A percentile compares a stretch with the other conserved stretches of the same genome.
Evolutionary conservation across 2,888 invertebrate species (phyloP).

Genomic region (Nymphalis urticae): DNA sequence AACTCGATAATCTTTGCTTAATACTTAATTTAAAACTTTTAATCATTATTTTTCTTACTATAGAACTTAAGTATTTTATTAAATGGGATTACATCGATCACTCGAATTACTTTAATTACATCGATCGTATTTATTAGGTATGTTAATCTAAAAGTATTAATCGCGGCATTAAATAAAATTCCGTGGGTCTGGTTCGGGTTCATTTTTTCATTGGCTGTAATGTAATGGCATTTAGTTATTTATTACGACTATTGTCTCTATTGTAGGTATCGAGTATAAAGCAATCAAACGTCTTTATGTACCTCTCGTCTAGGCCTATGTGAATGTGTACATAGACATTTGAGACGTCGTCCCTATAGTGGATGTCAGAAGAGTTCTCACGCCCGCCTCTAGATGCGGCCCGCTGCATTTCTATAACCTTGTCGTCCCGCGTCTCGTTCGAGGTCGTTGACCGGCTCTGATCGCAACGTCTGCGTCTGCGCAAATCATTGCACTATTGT

Average conservation of each 20-base stretch:
- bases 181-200: background rate
- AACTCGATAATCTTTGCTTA: background rate
- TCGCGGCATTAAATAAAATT: background rate
- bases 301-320: conserved; percentile 49
- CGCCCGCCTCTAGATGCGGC: conserved; percentile 55
- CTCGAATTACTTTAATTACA: too few species aligned
- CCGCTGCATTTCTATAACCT: conserved; percentile 33
- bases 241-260: conserved; percentile 50
- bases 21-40: background rate
- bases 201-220: conserved; percentile 26
- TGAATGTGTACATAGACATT: conserved; percentile 52
- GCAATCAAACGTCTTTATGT: conserved; percentile 53
- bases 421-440: conserved; percentile 20
- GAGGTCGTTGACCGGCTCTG: conserved; percentile 27
- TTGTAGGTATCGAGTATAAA: conserved; percentile 39
- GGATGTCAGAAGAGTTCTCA: conserved; percentile 63
- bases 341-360: conserved; percentile 51
- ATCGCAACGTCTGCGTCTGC: conserved; percentile 31
- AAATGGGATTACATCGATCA: too few species aligned
- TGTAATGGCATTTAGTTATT: conserved; percentile 45
- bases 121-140: too few species aligned
- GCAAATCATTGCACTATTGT: conserved; percentile 35
- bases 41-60: background rate
- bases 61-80: too few species aligned
- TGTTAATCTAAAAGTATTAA: background rate